Evolutionary conservation across 2,797 vertebrate species (phyloP).

Genomic region (Melanogrammus aeglefinus): DNA sequence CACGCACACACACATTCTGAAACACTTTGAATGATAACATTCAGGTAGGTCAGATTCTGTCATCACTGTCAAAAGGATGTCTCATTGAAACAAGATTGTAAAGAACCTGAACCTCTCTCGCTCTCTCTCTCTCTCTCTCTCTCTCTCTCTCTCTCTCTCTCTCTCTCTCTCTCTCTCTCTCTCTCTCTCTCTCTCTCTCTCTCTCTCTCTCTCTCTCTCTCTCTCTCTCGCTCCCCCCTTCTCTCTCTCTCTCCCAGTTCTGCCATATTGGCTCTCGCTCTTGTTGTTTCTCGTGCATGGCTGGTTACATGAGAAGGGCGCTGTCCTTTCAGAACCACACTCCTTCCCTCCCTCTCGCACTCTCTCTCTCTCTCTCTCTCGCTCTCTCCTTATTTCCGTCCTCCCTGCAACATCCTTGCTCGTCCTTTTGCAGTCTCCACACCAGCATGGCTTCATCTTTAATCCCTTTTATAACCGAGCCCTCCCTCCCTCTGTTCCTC

Average conservation of each 20-base stretch:
- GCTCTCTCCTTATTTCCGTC: constrained; percentile 27
- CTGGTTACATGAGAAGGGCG: constrained; percentile 10
- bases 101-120: not conserved
- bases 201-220: not conserved
- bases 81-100: not conserved
- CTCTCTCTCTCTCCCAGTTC: not conserved
- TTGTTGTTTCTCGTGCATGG: not conserved
- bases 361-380: constrained; percentile 15
- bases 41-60: too few species aligned
- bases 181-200: not conserved
- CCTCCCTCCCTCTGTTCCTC: constrained; percentile 2
- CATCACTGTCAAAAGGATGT: not conserved
- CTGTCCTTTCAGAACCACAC: constrained; percentile 30
- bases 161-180: not conserved
- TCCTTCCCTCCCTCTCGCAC: constrained; percentile 25
- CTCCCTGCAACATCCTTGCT: not conserved
- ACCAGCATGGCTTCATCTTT: not conserved
- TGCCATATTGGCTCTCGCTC: constrained; percentile 3
- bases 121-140: not conserved
- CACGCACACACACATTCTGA: too few species aligned
- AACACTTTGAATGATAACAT: too few species aligned
- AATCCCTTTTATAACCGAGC: not conserved
- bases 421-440: not conserved
- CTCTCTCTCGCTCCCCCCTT: not conserved
- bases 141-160: not conserved